Evolutionary conservation across 2,888 invertebrate species (phyloP).

Genomic region (Drosophila falleni): DNA sequence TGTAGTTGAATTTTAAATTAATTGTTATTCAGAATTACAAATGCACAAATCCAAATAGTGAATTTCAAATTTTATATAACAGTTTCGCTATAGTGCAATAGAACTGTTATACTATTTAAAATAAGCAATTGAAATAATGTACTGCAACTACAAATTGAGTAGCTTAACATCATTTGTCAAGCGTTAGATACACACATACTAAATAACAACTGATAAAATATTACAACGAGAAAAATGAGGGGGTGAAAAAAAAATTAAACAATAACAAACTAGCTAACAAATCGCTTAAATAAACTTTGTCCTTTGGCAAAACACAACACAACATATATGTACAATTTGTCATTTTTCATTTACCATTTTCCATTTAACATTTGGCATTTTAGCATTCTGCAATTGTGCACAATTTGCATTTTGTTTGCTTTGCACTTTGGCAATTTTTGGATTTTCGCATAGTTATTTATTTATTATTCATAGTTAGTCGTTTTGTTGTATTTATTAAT

Average conservation of each 20-base stretch:
- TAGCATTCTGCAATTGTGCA: slow-evolving; percentile 38
- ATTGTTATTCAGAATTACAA: not conserved
- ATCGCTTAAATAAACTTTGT: slow-evolving; percentile 80
- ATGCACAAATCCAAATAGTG: no score
- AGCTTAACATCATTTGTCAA: slow-evolving; percentile 12
- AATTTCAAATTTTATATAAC: slow-evolving; percentile 1
- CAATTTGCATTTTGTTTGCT: slow-evolving; percentile 72
- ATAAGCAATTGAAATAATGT: not conserved
- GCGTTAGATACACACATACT: slow-evolving; percentile 3
- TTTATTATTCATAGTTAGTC: slow-evolving; percentile 77
- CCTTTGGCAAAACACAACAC: slow-evolving; percentile 43
- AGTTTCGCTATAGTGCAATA: slow-evolving; percentile 2
- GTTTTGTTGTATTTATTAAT: slow-evolving; percentile 67
- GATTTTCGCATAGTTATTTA: slow-evolving; percentile 48
- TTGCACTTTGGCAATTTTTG: slow-evolving; percentile 9
- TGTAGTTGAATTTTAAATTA: not conserved
- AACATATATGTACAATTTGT: slow-evolving; percentile 67
- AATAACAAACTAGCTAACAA: slow-evolving; percentile 61
- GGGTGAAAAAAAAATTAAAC: slow-evolving; percentile 5
- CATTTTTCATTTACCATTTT: slow-evolving; percentile 32
- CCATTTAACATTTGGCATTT: slow-evolving; percentile 20
- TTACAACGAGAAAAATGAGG: not conserved
- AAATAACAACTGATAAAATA: slow-evolving; percentile 1
- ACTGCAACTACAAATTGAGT: slow-evolving; percentile 1
- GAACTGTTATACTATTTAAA: not conserved